Evolutionary conservation across 2,797 vertebrate species (phyloP), one percentile per base, ranked within the genome.

Genomic region (Alosa sapidissima): DNA sequence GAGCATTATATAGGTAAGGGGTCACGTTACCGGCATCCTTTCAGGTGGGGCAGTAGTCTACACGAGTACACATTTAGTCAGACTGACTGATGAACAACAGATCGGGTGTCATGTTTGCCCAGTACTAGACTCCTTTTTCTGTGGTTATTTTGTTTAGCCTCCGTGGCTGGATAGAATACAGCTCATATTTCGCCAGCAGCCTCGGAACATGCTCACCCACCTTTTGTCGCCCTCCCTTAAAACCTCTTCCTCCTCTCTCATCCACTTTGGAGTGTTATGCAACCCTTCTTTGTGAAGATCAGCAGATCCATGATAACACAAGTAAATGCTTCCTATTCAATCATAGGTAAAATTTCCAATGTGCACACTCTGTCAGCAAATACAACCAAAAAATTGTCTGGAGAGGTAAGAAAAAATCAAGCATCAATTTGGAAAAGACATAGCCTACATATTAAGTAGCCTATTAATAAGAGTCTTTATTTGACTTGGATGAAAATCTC

Each of bases 101-200:
- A 90, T 94, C 94, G 85, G 83, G 87, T 94, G 60, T 90, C 93
- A 90, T 86, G 87, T 82, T 88, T 87, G 90, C 78, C 86, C 62
- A 81, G 87, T 86, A 82, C 81, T 85, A 87, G 86, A 58, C 87
- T 87, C 87, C 75, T 88, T 89, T 41, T 93, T 92, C 90, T 87
- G 58, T 89, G 86, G 72, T 85, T 89, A 87, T 86, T 88, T 86
- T 89, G 88, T 89, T 90, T 81, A 58, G 84, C 87, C 87, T 85
- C 58, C 85, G 84, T 87, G 84, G 86, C 85, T 86, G 87, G 58
- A 62, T 84, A 85, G 84, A 87, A 85, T 86, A 87, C 28, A 19
- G 85, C 87, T 90, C 89, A 81, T 83, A 81, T 89, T 89, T 86
- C 88, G 14, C 36, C 5, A 10, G 33, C 60, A 36, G 58, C 58